Evolutionary conservation across 2,797 vertebrate species (phyloP).

Genomic region (Cephalopachus bancanus): DNA sequence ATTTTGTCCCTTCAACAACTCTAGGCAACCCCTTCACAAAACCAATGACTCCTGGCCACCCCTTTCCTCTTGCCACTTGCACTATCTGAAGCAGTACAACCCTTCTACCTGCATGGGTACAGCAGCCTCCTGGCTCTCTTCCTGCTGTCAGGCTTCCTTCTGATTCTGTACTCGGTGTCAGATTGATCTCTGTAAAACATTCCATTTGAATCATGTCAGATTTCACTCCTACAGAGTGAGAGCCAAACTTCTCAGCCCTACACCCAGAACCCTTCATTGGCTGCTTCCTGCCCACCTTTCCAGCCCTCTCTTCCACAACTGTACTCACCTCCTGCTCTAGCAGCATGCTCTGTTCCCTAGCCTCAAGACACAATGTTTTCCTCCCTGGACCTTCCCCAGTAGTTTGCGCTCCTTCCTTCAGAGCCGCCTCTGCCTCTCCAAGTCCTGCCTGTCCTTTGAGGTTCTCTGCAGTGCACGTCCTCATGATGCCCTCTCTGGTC

Average conservation of each 20-base stretch:
- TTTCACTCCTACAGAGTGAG: slow-evolving; percentile 66
- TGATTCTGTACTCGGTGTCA: slow-evolving; percentile 41
- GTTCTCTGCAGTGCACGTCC: background rate
- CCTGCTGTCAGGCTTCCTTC: slow-evolving; percentile 42
- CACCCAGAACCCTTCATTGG: background rate
- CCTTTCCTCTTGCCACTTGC: background rate
- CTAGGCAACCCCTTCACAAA: background rate
- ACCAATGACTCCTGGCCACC: background rate
- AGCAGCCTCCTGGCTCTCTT: background rate
- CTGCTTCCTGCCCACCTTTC: background rate
- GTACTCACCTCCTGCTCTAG: background rate
- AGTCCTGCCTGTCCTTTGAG: background rate
- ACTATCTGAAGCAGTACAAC: background rate
- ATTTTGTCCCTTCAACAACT: background rate
- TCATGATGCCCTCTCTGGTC: background rate
- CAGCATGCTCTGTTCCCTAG: background rate
- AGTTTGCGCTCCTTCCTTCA: background rate
- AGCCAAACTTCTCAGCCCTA: slow-evolving; percentile 30
- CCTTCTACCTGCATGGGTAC: background rate
- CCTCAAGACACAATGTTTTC: background rate
- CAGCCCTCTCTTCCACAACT: background rate
- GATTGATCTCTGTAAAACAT: slow-evolving; percentile 55
- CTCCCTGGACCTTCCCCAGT: background rate
- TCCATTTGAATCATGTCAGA: slow-evolving; percentile 58
- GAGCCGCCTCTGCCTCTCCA: background rate